Base-by-base conservation (phyloP, 1,140 invertebrate genomes). In the Zaprionus taronus region DNA sequence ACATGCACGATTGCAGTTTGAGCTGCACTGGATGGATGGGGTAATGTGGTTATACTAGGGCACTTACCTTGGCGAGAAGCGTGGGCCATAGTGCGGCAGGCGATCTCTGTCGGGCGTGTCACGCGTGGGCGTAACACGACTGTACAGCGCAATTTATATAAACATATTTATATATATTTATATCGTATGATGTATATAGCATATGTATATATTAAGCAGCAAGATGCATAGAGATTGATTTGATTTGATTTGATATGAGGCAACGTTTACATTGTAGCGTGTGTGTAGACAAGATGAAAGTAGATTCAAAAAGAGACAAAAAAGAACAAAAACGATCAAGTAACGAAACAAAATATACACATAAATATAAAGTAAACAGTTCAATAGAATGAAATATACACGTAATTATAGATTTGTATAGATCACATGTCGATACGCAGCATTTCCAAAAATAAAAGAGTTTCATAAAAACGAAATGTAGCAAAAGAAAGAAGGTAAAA, bases 11-110 rank as follows among this genome's bases (percentile, higher is more conserved):
- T n/a, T n/a, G 77, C 75, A 81, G 72, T 64, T 81, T 75, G 38
- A 76, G 65, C 65, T 79, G 78, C 55, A 71, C 44, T 75, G 58
- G 20, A 64, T 57, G 56, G 20, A 57, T 38, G 26, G n/a, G n/a
- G n/a, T 49, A 14, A 38, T 49, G 12, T 11, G 2, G 36, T n/a
- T 22, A 2, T 26, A 56, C 26, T 56, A 28, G 95, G 95, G 56
- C 95, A 96, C 95, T 95, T 95, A 93, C 93, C 93, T 94, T 56
- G 96, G 95, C 94, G 96, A 96, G 94, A 98, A 98, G 92, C 96
- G 94, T 64, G 97, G 97, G 78, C 97, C 97, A 93, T 96, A 96
- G 94, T 97, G 97, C 75, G 96, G 97, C 93, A 97, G 95, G 79
- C 92, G 90, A 81, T 95, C 94, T 93, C 95, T 95, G 93, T 97